phyloP scores from a whole-genome alignment of 2,888 invertebrate species.

The Pseudanteris insignis region DNA sequence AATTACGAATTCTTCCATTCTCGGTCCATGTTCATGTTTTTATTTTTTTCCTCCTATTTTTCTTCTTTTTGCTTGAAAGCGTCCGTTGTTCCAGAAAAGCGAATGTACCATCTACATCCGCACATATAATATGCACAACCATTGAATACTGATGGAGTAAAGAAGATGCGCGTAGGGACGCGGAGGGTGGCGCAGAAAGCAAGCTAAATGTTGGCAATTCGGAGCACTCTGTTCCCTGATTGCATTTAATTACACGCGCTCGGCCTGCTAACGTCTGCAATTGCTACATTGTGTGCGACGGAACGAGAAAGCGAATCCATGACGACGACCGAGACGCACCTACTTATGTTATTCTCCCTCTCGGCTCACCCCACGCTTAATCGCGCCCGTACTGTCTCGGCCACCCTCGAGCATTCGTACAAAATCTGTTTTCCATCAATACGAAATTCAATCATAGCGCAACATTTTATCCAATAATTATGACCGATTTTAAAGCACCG shows the following conservation, averaged over 20 bases:
- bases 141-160: conserved; percentile 36
- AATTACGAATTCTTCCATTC: too few species aligned
- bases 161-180: conserved; percentile 37
- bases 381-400: too few species aligned
- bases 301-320: conserved; percentile 46
- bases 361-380: too few species aligned
- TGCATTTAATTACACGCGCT: conserved; percentile 66
- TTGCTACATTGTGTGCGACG: conserved; percentile 58
- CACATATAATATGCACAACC: conserved; percentile 29
- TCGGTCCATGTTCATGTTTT: not conserved
- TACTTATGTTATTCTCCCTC: conserved; percentile 14
- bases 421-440: conserved; percentile 18
- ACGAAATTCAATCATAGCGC: conserved; percentile 31
- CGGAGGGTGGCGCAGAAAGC: conserved; percentile 45
- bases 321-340: conserved; percentile 25
- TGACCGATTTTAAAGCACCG: conserved; percentile 22
- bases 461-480: conserved; percentile 35
- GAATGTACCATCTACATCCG: conserved; percentile 10
- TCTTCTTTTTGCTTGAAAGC: conserved; percentile 7
- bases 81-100: conserved; percentile 8
- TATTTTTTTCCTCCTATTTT: conserved; percentile 2
- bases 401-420: conserved; percentile 9
- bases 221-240: conserved; percentile 62
- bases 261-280: conserved; percentile 54
- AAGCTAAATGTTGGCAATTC: conserved; percentile 61